phyloP scores from a whole-genome alignment of 2,797 vertebrate genomes.

The Coilia nasus region DNA sequence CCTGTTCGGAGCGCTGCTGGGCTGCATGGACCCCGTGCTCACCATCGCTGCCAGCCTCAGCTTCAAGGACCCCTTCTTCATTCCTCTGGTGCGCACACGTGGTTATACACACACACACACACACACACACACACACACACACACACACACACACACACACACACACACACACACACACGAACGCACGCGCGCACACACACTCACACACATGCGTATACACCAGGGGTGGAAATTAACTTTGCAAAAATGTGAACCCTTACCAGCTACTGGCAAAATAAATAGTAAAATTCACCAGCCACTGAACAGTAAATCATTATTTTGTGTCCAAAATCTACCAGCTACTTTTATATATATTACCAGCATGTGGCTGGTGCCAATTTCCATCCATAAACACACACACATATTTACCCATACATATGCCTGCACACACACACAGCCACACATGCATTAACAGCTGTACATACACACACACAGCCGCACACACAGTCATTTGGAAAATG shows the following conservation, averaged over 20 bases:
- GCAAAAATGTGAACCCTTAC: too few relatives aligned
- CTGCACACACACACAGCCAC: neutral
- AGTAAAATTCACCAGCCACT: too few relatives aligned
- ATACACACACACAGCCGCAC: neutral
- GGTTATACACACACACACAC: too few relatives aligned
- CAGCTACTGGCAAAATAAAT: too few relatives aligned
- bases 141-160: slow-evolving; percentile 1
- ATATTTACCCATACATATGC: neutral
- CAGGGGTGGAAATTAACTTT: too few relatives aligned
- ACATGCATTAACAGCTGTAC: slow-evolving; percentile 43
- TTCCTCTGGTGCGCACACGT: slow-evolving; percentile 84
- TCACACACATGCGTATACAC: too few relatives aligned
- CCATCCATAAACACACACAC: neutral
- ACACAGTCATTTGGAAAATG: neutral
- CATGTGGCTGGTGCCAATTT: too few relatives aligned
- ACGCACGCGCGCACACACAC: neutral
- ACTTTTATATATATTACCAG: too few relatives aligned
- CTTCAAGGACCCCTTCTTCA: slow-evolving; percentile 98
- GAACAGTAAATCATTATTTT: too few relatives aligned
- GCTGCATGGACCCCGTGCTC: slow-evolving; percentile 93
- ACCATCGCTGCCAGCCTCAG: slow-evolving; percentile 97
- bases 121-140: neutral
- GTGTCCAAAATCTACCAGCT: too few relatives aligned
- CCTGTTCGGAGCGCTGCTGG: slow-evolving; percentile 93
- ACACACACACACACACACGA: slow-evolving; percentile 32